A percentile compares a stretch with the other conserved stretches of the same genome.
phyloP scores from a whole-genome alignment of 2,113 vertebrate genomes.

The Sander vitreus region DNA sequence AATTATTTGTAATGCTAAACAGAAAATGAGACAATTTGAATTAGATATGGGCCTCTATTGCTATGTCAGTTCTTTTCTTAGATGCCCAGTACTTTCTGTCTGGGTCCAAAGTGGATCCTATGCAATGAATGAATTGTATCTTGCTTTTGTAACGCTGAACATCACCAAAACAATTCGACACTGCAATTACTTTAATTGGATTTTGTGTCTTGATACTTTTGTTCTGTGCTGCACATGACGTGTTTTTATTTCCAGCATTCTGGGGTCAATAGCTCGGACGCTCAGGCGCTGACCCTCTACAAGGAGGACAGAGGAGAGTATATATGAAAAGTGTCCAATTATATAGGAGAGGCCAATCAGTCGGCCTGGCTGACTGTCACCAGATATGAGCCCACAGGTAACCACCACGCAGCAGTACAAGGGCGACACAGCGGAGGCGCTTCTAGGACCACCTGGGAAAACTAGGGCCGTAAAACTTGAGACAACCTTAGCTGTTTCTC shows the following conservation, averaged over 20 bases:
- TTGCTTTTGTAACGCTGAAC: background rate
- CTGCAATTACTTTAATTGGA: background rate
- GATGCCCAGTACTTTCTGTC: background rate
- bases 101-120: background rate
- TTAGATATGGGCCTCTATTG: background rate
- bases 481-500: constrained; percentile 80
- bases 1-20: background rate
- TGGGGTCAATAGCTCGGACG: constrained; percentile 99
- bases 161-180: background rate
- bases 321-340: constrained; percentile 99
- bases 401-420: constrained; percentile 77
- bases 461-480: constrained; percentile 64
- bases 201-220: constrained; percentile 1
- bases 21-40: background rate
- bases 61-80: background rate
- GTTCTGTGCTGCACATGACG: constrained; percentile 61
- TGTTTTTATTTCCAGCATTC: constrained; percentile 93
- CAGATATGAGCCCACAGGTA: constrained; percentile 96
- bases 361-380: constrained; percentile 99
- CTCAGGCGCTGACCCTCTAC: constrained; percentile 98
- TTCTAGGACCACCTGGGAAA: constrained; percentile 72
- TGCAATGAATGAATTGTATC: background rate
- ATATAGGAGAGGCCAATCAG: constrained; percentile 99
- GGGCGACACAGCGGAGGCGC: constrained; percentile 63
- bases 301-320: constrained; percentile 99